phyloP scores from a whole-genome alignment of 2,888 invertebrate genomes.

The Nezara viridula region DNA sequence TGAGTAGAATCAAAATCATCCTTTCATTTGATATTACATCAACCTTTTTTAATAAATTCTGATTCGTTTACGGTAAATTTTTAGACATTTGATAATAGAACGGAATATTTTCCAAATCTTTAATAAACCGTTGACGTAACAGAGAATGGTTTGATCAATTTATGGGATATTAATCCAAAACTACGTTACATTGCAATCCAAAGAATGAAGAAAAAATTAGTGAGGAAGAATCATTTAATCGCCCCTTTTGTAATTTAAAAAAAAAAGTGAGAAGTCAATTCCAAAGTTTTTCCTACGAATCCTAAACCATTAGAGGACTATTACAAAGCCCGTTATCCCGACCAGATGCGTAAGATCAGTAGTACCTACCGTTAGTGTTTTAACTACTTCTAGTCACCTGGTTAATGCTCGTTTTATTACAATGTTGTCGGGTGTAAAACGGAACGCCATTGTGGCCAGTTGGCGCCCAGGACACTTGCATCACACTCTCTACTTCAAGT shows the following conservation, averaged over 20 bases:
- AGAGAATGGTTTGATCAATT: no score
- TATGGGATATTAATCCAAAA: no score
- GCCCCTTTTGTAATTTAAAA: neutral
- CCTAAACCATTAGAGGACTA: neutral
- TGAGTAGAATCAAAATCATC: no score
- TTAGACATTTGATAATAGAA: no score
- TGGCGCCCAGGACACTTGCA: neutral
- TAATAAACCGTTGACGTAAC: no score
- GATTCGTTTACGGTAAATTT: no score
- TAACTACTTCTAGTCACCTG: conserved; percentile 32
- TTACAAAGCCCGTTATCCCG: neutral
- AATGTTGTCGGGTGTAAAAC: neutral
- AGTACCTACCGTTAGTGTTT: neutral
- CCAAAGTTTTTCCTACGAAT: neutral
- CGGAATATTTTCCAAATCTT: no score
- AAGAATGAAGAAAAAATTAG: no score
- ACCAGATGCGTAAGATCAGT: conserved; percentile 2
- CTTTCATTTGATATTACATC: no score
- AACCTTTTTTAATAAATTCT: no score
- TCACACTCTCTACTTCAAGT: neutral
- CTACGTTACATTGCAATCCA: no score
- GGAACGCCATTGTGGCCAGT: neutral
- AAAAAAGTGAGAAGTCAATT: neutral
- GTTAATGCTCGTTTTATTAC: neutral
- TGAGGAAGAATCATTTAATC: no score